A percentile compares a stretch with the other conserved stretches of the same genome.
Conservation (phyloP, 2,113 vertebrate genomes). For the Zootoca vivipara region DNA sequence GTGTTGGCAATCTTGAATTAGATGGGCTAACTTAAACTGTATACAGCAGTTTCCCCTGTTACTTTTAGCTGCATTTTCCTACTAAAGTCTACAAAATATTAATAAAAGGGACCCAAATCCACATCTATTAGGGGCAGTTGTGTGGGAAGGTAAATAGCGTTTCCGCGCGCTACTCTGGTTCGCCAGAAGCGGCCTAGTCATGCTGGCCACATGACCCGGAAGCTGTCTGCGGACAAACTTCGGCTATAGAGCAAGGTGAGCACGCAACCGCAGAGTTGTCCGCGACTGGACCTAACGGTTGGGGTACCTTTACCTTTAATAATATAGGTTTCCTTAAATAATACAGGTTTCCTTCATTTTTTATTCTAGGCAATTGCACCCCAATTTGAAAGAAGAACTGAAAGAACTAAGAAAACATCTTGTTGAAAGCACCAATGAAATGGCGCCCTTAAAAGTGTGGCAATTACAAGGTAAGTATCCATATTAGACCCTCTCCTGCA, state of each 20-base stretch:
- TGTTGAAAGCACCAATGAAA: slow-evolving; percentile 97
- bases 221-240: no score
- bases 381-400: slow-evolving; percentile 87
- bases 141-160: neutral
- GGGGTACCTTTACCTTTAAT: neutral
- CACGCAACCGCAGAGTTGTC: no score
- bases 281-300: no score
- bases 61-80: neutral
- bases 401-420: slow-evolving; percentile 96
- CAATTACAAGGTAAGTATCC: slow-evolving; percentile 89
- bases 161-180: no score
- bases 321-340: slow-evolving; percentile 4
- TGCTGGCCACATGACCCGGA: no score
- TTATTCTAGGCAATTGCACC: slow-evolving; percentile 82
- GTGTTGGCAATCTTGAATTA: no score
- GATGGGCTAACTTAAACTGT: no score
- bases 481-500: neutral
- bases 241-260: no score
- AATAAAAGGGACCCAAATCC: neutral
- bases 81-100: neutral
- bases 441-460: slow-evolving; percentile 98
- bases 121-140: neutral
- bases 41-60: no score
- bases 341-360: slow-evolving; percentile 21
- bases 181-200: no score